phyloP scores from a whole-genome alignment of 1,140 invertebrate genomes.

The Amyelois transitella region DNA sequence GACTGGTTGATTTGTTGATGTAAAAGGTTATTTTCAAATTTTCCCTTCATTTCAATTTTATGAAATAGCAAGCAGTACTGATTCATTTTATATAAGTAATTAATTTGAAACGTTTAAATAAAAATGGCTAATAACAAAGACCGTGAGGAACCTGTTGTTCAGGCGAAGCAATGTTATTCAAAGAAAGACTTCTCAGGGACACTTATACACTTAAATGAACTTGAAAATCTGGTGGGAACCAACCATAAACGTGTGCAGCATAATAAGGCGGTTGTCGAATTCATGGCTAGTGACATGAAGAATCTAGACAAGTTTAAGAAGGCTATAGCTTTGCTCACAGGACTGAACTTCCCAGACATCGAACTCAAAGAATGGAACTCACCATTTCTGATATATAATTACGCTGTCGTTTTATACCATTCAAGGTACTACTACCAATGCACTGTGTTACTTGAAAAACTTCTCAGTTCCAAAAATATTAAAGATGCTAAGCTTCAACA shows the following conservation, averaged over 20 bases:
- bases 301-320: slow-evolving; percentile 83
- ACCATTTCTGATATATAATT: slow-evolving; percentile 83
- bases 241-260: slow-evolving; percentile 55
- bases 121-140: slow-evolving; percentile 41
- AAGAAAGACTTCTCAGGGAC: slow-evolving; percentile 52
- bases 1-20: no score
- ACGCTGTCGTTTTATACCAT: slow-evolving; percentile 88
- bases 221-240: slow-evolving; percentile 43
- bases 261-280: slow-evolving; percentile 62
- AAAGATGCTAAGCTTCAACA: slow-evolving; percentile 59
- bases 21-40: no score
- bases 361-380: slow-evolving; percentile 64
- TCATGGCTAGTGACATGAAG: slow-evolving; percentile 73
- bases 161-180: slow-evolving; percentile 46
- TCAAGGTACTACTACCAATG: slow-evolving; percentile 85
- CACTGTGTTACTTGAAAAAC: slow-evolving; percentile 80
- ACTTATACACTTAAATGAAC: slow-evolving; percentile 51
- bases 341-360: slow-evolving; percentile 72
- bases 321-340: slow-evolving; percentile 77
- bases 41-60: no score
- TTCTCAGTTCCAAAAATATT: slow-evolving; percentile 50
- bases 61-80: no score
- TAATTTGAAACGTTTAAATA: not conserved
- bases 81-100: no score
- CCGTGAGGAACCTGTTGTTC: slow-evolving; percentile 44